Evolutionary conservation across 1,140 invertebrate species (phyloP).

Genomic region (Daktulosphaira vitifoliae): DNA sequence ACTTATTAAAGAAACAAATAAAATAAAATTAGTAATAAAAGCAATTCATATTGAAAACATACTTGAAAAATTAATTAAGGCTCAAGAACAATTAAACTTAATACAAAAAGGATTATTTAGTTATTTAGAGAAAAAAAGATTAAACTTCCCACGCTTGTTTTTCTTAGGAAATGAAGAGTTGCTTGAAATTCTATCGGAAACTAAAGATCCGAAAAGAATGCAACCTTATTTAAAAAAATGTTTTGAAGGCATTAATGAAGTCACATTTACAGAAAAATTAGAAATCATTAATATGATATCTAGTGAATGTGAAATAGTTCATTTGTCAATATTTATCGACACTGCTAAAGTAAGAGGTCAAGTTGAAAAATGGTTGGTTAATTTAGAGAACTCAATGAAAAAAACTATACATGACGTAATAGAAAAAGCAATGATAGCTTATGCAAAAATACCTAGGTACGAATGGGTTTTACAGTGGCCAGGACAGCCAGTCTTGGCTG

Average conservation of each 20-base stretch:
- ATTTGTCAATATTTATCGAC: conserved; percentile 68
- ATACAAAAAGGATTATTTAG: conserved; percentile 88
- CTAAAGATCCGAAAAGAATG: conserved; percentile 86
- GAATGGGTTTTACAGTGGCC: conserved; percentile 82
- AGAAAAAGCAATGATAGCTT: conserved; percentile 54
- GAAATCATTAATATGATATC: conserved; percentile 87
- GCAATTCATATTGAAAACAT: conserved; percentile 89
- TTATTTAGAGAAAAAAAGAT: conserved; percentile 89
- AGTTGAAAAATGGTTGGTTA: conserved; percentile 93
- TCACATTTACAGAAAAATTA: conserved; percentile 72
- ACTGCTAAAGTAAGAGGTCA: conserved; percentile 80
- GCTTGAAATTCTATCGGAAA: conserved; percentile 91
- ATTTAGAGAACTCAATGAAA: conserved; percentile 86
- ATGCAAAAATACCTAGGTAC: conserved; percentile 54
- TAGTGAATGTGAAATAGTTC: conserved; percentile 77
- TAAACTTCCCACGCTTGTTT: conserved; percentile 93
- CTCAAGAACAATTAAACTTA: conserved; percentile 72
- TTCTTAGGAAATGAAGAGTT: conserved; percentile 95
- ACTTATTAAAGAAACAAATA: conserved; percentile 77
- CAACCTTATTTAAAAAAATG: conserved; percentile 96
- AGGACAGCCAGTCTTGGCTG: conserved; percentile 78
- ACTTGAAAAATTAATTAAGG: conserved; percentile 80
- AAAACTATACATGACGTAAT: conserved; percentile 59
- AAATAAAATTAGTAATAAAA: conserved; percentile 70
- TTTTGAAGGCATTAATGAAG: conserved; percentile 81